A percentile compares a stretch with the other conserved stretches of the same genome.
Evolutionary conservation across 2,113 vertebrate genomes (phyloP).

Genomic region (Lathamus discolor): DNA sequence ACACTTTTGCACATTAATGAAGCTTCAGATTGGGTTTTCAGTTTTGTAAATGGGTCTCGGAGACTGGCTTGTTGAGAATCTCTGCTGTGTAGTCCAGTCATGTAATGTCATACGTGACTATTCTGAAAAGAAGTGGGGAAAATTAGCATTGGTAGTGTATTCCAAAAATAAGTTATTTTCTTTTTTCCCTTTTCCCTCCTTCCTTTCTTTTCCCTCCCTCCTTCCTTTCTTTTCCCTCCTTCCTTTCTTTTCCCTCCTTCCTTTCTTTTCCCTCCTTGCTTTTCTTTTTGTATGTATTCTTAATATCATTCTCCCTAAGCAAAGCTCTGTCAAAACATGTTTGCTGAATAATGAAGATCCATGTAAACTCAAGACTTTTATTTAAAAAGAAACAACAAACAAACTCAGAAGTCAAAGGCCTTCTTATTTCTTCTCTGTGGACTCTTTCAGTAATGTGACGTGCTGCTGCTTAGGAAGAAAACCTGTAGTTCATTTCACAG

Average conservation of each 20-base stretch:
- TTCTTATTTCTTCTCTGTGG: neutral
- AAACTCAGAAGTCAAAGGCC: neutral
- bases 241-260: too few relatives aligned
- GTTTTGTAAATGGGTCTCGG: neutral
- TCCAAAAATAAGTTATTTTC: neutral
- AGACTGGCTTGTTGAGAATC: neutral
- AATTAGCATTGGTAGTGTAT: neutral
- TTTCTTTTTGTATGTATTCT: neutral
- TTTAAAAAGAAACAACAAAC: neutral
- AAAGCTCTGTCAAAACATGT: neutral
- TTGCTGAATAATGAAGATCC: neutral
- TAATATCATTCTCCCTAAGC: neutral
- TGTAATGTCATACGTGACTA: neutral
- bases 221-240: too few relatives aligned
- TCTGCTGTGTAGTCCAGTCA: neutral
- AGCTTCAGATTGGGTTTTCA: neutral
- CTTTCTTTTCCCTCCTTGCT: too few relatives aligned
- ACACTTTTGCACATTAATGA: neutral
- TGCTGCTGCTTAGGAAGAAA: neutral
- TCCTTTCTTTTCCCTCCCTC: neutral
- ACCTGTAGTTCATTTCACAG: neutral
- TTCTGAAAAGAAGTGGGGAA: neutral
- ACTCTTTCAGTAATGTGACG: neutral
- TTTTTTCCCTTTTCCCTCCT: too few relatives aligned
- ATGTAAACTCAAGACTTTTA: neutral